These are phyloP conservation scores for Rhopalosiphum padi DNA, from an alignment of 1,140 invertebrate species.

Conservation along the genomic window DNA sequence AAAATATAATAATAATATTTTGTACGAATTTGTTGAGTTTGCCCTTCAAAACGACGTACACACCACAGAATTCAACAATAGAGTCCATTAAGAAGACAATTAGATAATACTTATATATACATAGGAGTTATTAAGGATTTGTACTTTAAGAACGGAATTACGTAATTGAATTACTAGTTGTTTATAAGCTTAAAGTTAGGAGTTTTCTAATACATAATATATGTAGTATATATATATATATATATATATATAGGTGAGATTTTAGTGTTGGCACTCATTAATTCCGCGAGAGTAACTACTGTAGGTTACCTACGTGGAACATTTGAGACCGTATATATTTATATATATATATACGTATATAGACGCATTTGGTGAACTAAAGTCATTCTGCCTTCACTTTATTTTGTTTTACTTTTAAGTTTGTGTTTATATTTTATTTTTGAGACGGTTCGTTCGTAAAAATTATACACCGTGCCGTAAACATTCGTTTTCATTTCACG, in stretches of 20 bases:
- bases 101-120: background rate
- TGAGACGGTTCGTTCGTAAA: background rate
- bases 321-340: too few relatives aligned
- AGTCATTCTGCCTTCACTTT: background rate
- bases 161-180: background rate
- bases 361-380: background rate
- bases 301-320: background rate
- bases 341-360: too few relatives aligned
- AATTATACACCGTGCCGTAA: background rate
- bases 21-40: background rate
- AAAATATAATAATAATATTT: background rate
- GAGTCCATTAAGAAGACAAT: background rate
- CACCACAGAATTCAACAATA: background rate
- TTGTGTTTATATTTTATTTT: background rate
- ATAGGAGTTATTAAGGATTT: background rate
- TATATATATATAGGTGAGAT: background rate
- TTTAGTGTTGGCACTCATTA: conserved; percentile 18
- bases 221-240: background rate
- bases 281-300: background rate
- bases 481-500: background rate
- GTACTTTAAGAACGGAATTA: background rate
- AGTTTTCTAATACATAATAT: background rate
- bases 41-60: background rate
- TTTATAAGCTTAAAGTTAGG: background rate
- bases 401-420: background rate